These are phyloP conservation scores for Uropsilus gracilis DNA, from an alignment of 2,113 vertebrate species.

Conservation along the genomic window DNA sequence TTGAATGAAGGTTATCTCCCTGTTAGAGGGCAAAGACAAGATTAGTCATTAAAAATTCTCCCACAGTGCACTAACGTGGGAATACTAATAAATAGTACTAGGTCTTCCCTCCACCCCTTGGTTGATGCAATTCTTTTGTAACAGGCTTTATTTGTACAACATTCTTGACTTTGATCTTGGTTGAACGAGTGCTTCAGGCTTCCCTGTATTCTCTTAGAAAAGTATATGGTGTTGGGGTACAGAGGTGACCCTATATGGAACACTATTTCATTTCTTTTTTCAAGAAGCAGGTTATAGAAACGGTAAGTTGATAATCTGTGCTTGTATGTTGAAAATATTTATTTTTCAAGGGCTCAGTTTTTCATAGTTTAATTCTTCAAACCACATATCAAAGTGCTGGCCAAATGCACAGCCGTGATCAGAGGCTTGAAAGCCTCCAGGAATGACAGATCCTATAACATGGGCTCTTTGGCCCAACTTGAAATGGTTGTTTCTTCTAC, in stretches of 20 bases:
- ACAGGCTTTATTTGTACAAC: background rate
- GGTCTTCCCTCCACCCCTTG: background rate
- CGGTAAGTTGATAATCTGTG: background rate
- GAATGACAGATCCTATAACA: background rate
- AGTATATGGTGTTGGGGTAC: background rate
- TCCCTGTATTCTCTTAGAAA: slow-evolving; percentile 9
- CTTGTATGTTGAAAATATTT: background rate
- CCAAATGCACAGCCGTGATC: background rate
- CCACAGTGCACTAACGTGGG: background rate
- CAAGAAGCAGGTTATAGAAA: background rate
- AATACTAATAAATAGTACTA: background rate
- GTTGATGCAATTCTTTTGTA: background rate
- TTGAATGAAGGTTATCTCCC: slow-evolving; percentile 2
- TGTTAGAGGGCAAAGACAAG: background rate
- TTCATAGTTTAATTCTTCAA: background rate
- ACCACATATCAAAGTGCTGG: background rate
- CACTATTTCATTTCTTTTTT: slow-evolving; percentile 22
- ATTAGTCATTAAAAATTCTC: slow-evolving; percentile 5
- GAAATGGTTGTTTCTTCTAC: background rate
- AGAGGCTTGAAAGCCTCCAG: background rate
- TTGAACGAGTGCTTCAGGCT: background rate
- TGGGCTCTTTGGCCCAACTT: background rate
- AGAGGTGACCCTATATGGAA: background rate
- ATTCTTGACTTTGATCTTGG: slow-evolving; percentile 25
- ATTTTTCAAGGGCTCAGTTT: background rate